Evolutionary conservation across 1,140 invertebrate species (phyloP).

Genomic region (Eufriesea mexicana): DNA sequence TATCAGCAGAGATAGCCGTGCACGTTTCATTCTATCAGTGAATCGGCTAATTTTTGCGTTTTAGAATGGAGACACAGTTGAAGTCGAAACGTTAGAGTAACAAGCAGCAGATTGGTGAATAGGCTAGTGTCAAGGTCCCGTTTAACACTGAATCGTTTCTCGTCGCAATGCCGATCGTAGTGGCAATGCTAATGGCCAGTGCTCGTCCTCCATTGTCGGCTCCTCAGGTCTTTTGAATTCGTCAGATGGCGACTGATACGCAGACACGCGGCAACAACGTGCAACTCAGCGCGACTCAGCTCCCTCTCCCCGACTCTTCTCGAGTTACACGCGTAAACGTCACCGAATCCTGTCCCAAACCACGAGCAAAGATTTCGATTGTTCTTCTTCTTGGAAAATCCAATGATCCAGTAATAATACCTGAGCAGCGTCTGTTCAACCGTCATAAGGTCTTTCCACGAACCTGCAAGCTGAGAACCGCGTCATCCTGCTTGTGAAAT

Average conservation of each 20-base stretch:
- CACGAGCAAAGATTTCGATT: background rate
- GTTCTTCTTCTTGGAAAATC: background rate
- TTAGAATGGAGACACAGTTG: background rate
- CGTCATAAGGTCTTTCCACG: background rate
- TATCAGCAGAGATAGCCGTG: too few species aligned
- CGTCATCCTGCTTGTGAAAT: conserved; percentile 6
- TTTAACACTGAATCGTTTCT: conserved; percentile 31
- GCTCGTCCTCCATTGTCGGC: conserved; percentile 41
- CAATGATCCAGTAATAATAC: background rate
- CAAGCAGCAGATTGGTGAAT: conserved; percentile 24
- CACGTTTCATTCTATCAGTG: background rate
- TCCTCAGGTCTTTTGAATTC: conserved; percentile 48
- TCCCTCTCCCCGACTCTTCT: background rate
- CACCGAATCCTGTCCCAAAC: background rate
- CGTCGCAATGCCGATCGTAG: conserved; percentile 26
- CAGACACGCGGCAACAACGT: conserved; percentile 19
- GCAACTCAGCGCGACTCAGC: background rate
- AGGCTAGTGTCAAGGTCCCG: conserved; percentile 49
- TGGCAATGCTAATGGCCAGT: conserved; percentile 47
- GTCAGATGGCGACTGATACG: conserved; percentile 40
- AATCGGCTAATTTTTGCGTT: background rate
- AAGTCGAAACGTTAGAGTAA: background rate
- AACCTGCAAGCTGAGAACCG: background rate
- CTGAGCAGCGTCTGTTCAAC: conserved; percentile 1
- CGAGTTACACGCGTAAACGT: background rate